These are phyloP conservation scores for Solea senegalensis DNA, from an alignment of 2,113 vertebrate species.

Conservation along the genomic window DNA sequence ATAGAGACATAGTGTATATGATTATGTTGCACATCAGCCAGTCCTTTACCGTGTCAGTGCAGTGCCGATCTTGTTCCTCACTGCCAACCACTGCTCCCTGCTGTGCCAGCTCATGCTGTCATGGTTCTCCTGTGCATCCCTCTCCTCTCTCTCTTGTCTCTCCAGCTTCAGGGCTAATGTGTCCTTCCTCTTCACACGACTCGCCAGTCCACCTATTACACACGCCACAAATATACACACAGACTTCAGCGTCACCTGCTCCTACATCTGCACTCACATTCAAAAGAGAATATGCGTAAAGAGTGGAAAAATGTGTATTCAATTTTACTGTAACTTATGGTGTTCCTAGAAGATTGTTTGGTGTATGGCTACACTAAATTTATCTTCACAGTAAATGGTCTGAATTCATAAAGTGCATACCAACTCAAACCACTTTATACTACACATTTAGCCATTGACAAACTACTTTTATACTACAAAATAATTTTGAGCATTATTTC, in stretches of 20 bases:
- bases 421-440: too few relatives aligned
- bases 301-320: too few relatives aligned
- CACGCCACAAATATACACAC: neutral
- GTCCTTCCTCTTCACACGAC: constrained; percentile 93
- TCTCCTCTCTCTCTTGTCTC: constrained; percentile 60
- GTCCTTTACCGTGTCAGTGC: constrained; percentile 86
- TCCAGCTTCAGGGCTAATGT: constrained; percentile 91
- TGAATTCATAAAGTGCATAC: too few relatives aligned
- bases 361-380: too few relatives aligned
- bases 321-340: too few relatives aligned
- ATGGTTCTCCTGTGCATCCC: constrained; percentile 67
- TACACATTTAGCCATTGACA: too few relatives aligned
- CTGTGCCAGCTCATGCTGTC: constrained; percentile 83
- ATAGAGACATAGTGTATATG: neutral
- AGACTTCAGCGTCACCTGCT: neutral
- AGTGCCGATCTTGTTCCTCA: constrained; percentile 88
- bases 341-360: too few relatives aligned
- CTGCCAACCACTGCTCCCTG: constrained; percentile 90
- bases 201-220: constrained; percentile 86
- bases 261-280: too few relatives aligned
- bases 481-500: too few relatives aligned
- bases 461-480: too few relatives aligned
- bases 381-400: too few relatives aligned
- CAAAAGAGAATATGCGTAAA: too few relatives aligned
- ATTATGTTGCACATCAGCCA: neutral